These are phyloP conservation scores for Miichthys miiuy DNA, from an alignment of 2,797 vertebrate genomes.

Conservation along the genomic window DNA sequence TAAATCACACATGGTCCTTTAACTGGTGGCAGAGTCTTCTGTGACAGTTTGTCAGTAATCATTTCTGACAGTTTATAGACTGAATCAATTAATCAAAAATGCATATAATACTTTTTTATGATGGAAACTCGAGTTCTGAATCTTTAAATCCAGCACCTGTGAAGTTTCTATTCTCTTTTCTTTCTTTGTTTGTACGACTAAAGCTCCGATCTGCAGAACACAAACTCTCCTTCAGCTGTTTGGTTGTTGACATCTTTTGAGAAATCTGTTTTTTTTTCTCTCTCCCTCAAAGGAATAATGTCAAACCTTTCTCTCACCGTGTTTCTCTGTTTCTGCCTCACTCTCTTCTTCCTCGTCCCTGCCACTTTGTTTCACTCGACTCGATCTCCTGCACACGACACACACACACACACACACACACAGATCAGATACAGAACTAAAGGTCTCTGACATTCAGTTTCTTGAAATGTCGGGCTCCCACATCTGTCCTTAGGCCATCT, in stretches of 20 bases:
- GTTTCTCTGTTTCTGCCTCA: slow-evolving; percentile 12
- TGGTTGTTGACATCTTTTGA: slow-evolving; percentile 36
- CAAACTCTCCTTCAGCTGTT: slow-evolving; percentile 28
- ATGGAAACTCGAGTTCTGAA: neutral
- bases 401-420: slow-evolving; percentile 13
- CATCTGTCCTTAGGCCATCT: slow-evolving; percentile 62
- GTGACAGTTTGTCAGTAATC: too few relatives aligned
- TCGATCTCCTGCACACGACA: slow-evolving; percentile 38
- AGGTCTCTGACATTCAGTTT: slow-evolving; percentile 64
- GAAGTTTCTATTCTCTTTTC: neutral
- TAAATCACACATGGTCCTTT: neutral
- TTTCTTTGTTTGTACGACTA: neutral
- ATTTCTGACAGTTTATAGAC: neutral
- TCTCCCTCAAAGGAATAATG: slow-evolving; percentile 18
- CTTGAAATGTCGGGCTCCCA: slow-evolving; percentile 71
- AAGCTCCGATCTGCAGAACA: slow-evolving; percentile 4
- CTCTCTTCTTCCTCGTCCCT: slow-evolving; percentile 23
- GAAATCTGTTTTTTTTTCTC: slow-evolving; percentile 16
- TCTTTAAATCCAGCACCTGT: neutral
- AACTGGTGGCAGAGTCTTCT: neutral
- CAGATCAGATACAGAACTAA: slow-evolving; percentile 51
- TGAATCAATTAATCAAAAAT: neutral
- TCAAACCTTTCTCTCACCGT: slow-evolving; percentile 27
- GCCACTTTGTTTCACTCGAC: slow-evolving; percentile 63
- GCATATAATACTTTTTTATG: neutral